Evolutionary conservation across 1,140 invertebrate species (phyloP), one percentile per base, ranked within the genome.

Genomic region (Melipona quadrifasciata): DNA sequence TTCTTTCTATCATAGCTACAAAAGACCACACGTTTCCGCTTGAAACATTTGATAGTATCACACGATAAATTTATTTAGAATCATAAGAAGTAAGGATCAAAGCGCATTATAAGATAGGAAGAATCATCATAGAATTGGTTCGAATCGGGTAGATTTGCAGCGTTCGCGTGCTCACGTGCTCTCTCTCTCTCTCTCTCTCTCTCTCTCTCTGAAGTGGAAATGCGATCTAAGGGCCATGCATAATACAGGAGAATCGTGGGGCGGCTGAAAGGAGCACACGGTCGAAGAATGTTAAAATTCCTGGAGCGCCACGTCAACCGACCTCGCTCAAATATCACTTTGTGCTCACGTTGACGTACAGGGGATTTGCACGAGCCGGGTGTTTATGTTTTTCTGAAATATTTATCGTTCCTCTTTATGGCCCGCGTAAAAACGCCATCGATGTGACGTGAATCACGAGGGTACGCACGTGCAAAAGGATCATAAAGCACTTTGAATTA

Each of bases 241-340:
- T 89, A 89, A 89, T 89, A 89, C 86, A 89, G 27, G 75, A 89
- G 86, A 81, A 53, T 51, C 21, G 58, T 65, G 79, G 86, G 74
- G 64, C 58, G 61, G 34, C 39, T 64, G 67, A 74, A 58, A 55
- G 64, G 53, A 77, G 82, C 86, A 65, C 78, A 68, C 61, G 82
- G 67, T 39, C n/a, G 57, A 82, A 74, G 86, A 89, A 87, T 88
- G 75, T 81, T 89, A 85, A 89, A 87, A 87, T 89, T 85, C 86
- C 39, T 68, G 12, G 47, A 39, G 57, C 67, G 76, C 68, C 70
- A 73, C 57, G 87, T 85, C 78, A 68, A 65, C 73, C 75, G 72
- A 81, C 67, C 72, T 87, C 79, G 82, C 82, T 89, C 87, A 89
- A 89, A 89, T 89, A 85, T 89, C 86, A 77, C 87, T 89, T 89